Evolutionary conservation across 2,797 vertebrate species (phyloP), one percentile per base, ranked within the genome.

Genomic region (Thunnus albacares): DNA sequence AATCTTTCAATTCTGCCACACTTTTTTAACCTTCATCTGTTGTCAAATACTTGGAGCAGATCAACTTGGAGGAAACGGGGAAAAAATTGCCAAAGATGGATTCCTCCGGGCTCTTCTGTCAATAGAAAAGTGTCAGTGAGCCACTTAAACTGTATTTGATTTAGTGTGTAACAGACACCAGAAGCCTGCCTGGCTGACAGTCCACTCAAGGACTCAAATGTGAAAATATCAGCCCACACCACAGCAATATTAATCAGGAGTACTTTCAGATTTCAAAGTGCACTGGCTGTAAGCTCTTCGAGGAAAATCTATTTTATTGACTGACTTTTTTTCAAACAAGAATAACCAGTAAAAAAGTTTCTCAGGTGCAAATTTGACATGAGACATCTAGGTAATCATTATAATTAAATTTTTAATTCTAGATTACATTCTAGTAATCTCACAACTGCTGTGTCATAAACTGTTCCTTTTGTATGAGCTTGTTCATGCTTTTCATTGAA

Each of bases 21-120:
- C 82, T 86, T 84, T 84, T 88, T 86, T 84, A 91, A 89, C 87
- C 82, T 86, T 87, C 82, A 82, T 73, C 51, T 83, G 64, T 76
- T 86, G 79, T 90, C 72, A 85, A 77, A 86, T 82, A 63, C 74
- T 78, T 47, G 51, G 30, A 59, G 62, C 47, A 75, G 13, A 75
- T 81, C 76, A 71, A 45, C 47, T 61, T 13, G 0, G 49, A 41
- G 17, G 45, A 79, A 79, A 66, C 14, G 17, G 41, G 53, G 52
- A 38, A 79, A 60, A 71, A 71, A 71, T 51, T 26, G 22, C 15
- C 20, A 2, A 45, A 41, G 73, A 80, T 30, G 35, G 45, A 75
- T 71, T 84, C 64, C 64, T 83, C 67, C n/a, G 11, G 28, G 33
- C 75, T 71, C 53, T 77, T 74, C 73, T 57, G 75, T 78, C 71